phyloP scores from a whole-genome alignment of 64 coral and sea anemone genomes.

The Dendronephthya gigantea region DNA sequence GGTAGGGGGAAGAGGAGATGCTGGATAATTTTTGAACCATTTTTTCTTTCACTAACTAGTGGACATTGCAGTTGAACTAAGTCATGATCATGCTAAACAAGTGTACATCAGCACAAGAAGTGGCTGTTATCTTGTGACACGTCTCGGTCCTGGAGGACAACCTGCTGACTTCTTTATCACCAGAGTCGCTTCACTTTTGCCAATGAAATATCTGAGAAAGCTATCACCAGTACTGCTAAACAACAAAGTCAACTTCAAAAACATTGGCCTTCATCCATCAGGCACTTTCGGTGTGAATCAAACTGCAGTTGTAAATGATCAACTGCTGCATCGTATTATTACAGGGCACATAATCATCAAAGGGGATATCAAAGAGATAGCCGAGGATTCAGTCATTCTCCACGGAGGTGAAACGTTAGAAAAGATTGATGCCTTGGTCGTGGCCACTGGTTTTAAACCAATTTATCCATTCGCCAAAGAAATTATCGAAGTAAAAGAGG shows the following conservation, averaged over 20 bases:
- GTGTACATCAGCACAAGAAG: no score
- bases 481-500: conserved; percentile 11
- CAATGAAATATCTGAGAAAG: background rate
- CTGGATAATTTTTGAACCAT: no score
- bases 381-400: conserved; percentile 22
- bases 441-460: conserved; percentile 48
- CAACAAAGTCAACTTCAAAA: background rate
- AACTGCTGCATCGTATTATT: conserved; percentile 47
- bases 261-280: conserved; percentile 44
- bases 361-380: conserved; percentile 29
- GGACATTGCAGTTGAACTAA: no score
- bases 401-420: conserved; percentile 23
- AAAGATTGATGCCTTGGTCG: conserved; percentile 55
- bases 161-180: conserved; percentile 20
- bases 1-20: no score
- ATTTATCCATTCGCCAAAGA: conserved; percentile 41
- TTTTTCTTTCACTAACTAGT: background rate
- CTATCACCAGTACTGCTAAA: background rate
- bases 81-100: no score
- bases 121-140: conserved; percentile 34
- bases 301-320: conserved; percentile 44
- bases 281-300: background rate
- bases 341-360: conserved; percentile 45
- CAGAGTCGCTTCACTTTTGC: background rate
- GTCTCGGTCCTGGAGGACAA: conserved; percentile 21